These are phyloP conservation scores for Limnephilus auricula DNA, from an alignment of 2,888 invertebrate genomes.

Conservation along the genomic window DNA sequence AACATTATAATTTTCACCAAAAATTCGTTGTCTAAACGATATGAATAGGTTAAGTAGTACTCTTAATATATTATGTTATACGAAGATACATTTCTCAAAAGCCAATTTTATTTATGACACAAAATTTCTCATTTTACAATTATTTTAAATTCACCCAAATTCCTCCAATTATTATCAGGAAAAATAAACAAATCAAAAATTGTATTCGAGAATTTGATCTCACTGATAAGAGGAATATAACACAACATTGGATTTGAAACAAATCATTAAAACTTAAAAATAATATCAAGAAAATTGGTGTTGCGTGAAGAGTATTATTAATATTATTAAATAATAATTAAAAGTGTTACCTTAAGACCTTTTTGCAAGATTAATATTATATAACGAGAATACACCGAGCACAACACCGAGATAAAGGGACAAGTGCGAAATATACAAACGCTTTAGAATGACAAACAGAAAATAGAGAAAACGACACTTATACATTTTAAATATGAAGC, in stretches of 20 bases:
- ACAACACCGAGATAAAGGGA: constrained; percentile 56
- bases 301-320: constrained; percentile 17
- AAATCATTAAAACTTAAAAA: neutral
- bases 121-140: neutral
- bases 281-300: constrained; percentile 22
- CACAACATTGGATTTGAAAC: neutral
- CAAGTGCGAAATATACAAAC: constrained; percentile 49
- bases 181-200: neutral
- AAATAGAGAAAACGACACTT: constrained; percentile 67
- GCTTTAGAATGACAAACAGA: constrained; percentile 35
- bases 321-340: constrained; percentile 7
- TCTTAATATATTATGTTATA: constrained; percentile 10
- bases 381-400: constrained; percentile 47
- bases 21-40: neutral
- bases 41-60: neutral
- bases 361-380: constrained; percentile 43
- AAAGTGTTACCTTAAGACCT: constrained; percentile 44
- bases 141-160: constrained; percentile 44
- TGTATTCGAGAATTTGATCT: neutral
- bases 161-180: constrained; percentile 2
- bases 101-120: constrained; percentile 11
- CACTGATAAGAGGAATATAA: neutral
- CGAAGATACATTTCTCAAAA: neutral
- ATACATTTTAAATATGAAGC: constrained; percentile 61
- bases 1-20: neutral